Evolutionary conservation across 2,113 vertebrate species (phyloP), one percentile per base, ranked within the genome.

Genomic region (Psittacula cyanocephala): DNA sequence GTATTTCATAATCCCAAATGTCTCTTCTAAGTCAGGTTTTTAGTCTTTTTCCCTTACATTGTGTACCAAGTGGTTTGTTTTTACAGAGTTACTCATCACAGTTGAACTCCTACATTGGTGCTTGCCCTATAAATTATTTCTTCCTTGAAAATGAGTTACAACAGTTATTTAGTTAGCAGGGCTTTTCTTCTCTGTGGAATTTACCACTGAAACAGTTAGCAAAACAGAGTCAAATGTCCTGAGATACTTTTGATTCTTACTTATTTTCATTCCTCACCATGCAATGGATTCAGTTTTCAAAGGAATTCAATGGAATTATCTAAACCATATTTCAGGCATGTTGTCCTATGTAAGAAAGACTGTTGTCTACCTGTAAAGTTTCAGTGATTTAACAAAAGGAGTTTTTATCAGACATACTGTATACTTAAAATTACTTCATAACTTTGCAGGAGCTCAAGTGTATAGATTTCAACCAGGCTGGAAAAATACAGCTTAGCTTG

Each of bases 91-190:
- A 84, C 52, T 77, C 52, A 71, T 81, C 65, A 46, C 20, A 62
- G 62, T 24, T 83, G 50, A 94, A 91, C 64, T 93, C 46, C 50
- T 91, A 7, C 79, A 76, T 57, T 53, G 35, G 31, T 91, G 24
- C 52, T 91, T 96, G 70, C 25, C 77, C 55, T 86, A 25, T 75
- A 86, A 88, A 88, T 94, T 47, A 78, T 49, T 85, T 91, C 49
- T 91, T 72, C 59, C 70, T 76, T 93, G 53, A 94, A 95, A 90
- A 68, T 0, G 2, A 88, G 52, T 75, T 90, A 55, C 19, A 79
- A 13, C 60, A 91, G 72, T 75, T 83, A 60, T 33, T 94, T 81
- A 70, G 46, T 62, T 92, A 90, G 55, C 35, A 76, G 29, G 33
- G 14, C 43, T 93, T 86, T 96, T 74, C 60, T 86, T 81, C 60